Conservation (phyloP, 2,113 vertebrate species). For the Gavialis gangeticus region DNA sequence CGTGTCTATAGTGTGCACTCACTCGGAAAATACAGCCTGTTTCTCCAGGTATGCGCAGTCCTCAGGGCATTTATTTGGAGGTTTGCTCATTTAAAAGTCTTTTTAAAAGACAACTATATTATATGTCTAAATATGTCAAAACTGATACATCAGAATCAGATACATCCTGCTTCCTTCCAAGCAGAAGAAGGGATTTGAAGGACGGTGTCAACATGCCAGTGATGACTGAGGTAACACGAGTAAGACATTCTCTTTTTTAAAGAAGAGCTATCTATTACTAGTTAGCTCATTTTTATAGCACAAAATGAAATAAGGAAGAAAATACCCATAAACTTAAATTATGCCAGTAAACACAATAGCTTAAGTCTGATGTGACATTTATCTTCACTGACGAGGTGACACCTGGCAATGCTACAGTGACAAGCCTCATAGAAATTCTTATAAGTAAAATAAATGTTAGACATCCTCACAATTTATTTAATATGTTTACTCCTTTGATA, state of each 20-base stretch:
- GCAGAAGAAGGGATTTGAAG: neutral
- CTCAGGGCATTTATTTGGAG: neutral
- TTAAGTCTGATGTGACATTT: conserved; percentile 3
- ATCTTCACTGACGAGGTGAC: conserved; percentile 18
- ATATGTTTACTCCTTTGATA: conserved; percentile 25
- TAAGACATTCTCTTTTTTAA: neutral
- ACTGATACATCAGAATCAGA: neutral
- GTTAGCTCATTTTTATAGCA: neutral
- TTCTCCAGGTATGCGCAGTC: neutral
- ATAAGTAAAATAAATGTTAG: conserved; percentile 36
- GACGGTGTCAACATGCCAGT: neutral
- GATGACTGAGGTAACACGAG: neutral
- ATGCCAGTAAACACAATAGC: neutral
- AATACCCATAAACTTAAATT: neutral
- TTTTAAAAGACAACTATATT: neutral
- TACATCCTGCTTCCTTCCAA: neutral
- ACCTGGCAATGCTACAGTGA: conserved; percentile 10
- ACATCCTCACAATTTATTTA: conserved; percentile 4
- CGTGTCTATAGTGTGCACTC: neutral
- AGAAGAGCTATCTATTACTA: neutral
- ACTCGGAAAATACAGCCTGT: neutral
- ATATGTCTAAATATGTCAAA: neutral
- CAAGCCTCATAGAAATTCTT: neutral
- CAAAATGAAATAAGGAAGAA: neutral
- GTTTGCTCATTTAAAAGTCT: neutral